phyloP scores from a whole-genome alignment of 2,113 vertebrate genomes.

The Leptocoma aspasia region DNA sequence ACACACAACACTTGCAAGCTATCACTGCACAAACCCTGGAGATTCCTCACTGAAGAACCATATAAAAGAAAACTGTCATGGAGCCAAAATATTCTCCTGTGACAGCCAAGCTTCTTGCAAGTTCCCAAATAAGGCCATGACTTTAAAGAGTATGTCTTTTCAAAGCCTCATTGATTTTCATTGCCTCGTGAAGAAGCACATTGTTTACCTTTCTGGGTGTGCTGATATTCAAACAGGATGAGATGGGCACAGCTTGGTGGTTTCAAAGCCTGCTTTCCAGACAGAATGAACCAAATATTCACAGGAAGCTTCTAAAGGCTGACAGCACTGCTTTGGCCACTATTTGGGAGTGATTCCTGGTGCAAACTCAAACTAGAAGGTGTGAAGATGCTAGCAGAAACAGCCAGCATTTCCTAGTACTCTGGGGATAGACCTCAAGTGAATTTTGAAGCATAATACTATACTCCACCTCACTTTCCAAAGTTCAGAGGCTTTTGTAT shows the following conservation, averaged over 20 bases:
- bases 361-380: not conserved
- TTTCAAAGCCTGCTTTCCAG: not conserved
- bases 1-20: not conserved
- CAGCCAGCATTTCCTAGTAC: not conserved
- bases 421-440: not conserved
- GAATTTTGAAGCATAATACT: not conserved
- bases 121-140: slow-evolving; percentile 56
- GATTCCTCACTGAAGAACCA: not conserved
- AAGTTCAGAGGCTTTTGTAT: not conserved
- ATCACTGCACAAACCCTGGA: slow-evolving; percentile 6
- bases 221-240: not conserved
- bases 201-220: slow-evolving; percentile 28
- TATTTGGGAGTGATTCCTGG: not conserved
- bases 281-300: not conserved
- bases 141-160: slow-evolving; percentile 47
- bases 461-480: not conserved
- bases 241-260: not conserved
- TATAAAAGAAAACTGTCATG: slow-evolving; percentile 29
- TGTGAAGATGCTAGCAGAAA: not conserved
- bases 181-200: slow-evolving; percentile 24
- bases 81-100: slow-evolving; percentile 49
- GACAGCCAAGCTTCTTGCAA: slow-evolving; percentile 54
- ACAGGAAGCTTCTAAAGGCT: not conserved
- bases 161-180: slow-evolving; percentile 49
- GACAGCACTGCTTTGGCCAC: not conserved